Evolutionary conservation across 2,797 vertebrate species (phyloP).

Genomic region (Myioborus miniatus): DNA sequence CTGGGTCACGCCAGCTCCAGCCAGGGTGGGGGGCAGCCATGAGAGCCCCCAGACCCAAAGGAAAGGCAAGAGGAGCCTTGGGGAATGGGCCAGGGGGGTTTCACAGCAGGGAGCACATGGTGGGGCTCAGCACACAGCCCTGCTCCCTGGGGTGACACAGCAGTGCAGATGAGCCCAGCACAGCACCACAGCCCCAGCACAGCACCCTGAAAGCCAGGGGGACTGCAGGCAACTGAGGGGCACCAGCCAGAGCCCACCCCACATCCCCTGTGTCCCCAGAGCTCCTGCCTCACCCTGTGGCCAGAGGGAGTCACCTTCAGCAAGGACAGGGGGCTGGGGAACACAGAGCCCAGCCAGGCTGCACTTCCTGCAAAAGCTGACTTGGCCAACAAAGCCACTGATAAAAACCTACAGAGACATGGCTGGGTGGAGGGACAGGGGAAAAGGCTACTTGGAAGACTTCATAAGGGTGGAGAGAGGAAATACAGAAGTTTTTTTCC

Average conservation of each 20-base stretch:
- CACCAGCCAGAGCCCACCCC: neutral
- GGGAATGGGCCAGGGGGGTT: too few relatives aligned
- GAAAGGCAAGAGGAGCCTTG: neutral
- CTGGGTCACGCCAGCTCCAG: accelerated
- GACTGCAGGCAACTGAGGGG: accelerated
- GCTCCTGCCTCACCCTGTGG: accelerated
- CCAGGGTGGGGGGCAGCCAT: accelerated
- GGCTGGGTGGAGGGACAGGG: neutral
- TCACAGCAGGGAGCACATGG: neutral
- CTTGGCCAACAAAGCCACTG: neutral
- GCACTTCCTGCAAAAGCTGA: neutral
- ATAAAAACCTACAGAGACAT: neutral
- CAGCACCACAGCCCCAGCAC: neutral
- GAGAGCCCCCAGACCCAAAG: neutral
- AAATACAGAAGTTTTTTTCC: neutral
- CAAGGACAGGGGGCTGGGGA: neutral
- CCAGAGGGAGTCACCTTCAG: neutral
- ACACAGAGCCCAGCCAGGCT: neutral
- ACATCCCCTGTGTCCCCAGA: neutral
- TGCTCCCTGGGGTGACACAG: accelerated
- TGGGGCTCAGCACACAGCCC: neutral
- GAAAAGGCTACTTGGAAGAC: neutral
- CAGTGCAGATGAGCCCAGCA: accelerated
- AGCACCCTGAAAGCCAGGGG: accelerated
- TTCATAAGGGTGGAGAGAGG: neutral